Base-by-base conservation (phyloP, 2,113 vertebrate species). In the Plecturocebus donacophilus region DNA sequence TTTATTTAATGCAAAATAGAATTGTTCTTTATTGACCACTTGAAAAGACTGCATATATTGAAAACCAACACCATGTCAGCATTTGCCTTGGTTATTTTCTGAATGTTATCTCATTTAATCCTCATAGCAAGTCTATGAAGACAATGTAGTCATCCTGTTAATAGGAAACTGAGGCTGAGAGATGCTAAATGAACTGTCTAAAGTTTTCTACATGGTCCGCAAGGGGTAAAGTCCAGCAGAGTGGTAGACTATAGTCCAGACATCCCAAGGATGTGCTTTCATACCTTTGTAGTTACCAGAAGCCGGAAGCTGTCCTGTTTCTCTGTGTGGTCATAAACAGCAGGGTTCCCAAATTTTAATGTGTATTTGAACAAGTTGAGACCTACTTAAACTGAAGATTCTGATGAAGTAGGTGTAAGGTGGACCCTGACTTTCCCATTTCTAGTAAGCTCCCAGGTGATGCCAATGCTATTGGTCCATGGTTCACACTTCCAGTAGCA, bases 1-100 rank as follows among this genome's bases (percentile, higher is more conserved):
- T 96, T 97, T 97, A 96, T 87, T 97, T 95, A 96, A 97, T 97
- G 96, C 83, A 96, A 96, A 96, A 83, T 94, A 90, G 94, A 97
- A 86, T 81, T 83, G 58, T 89, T 97, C 66, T 87, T 97, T 97
- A 87, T 88, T 97, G 95, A 96, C 66, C 40, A 11, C 23, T 87
- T 88, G 87, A 95, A 96, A 96, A 82, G 68, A 68, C 66, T 77
- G 87, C 58, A 68, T 85, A 23, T 75, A 87, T 56, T 54, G 93
- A 85, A 81, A 92, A 61, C 30, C 8, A 23, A 42, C 17, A 40
- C 30, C 38, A 8, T 7, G 52, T 17, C 61, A 45, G 68, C 8
- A 40, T 20, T n/a, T 49, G 47, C 77, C 42, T 58, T 82, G 40
- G n/a, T 9, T 68, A 4, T 56, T 92, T 92, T 54, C 71, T 49